Conservation (phyloP, 2,888 invertebrate species). For the Camponotus fellah region DNA sequence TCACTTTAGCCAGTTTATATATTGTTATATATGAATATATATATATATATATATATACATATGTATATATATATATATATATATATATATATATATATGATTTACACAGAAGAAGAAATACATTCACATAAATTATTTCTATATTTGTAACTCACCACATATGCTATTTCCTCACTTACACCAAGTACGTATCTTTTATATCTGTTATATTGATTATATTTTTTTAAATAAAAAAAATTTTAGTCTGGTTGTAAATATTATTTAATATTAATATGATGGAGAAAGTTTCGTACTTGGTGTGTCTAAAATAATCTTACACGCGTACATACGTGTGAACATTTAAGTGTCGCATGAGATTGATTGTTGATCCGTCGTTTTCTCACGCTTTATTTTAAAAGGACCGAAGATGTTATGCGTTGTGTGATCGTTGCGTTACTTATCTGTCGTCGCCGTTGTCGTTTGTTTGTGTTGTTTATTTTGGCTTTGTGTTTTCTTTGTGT, state of each 20-base stretch:
- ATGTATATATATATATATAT: neutral
- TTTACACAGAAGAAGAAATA: conserved; percentile 34
- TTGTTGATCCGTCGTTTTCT: conserved; percentile 75
- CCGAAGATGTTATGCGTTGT: conserved; percentile 75
- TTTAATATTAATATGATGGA: conserved; percentile 2
- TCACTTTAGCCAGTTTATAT: neutral
- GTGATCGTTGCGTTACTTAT: conserved; percentile 73
- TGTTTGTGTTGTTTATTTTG: conserved; percentile 86
- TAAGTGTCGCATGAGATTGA: conserved; percentile 84
- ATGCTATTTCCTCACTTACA: conserved; percentile 35
- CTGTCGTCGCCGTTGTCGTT: conserved; percentile 77
- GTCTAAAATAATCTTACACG: conserved; percentile 63
- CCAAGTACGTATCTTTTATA: conserved; percentile 57
- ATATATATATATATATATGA: neutral
- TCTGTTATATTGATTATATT: neutral
- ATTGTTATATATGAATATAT: neutral
- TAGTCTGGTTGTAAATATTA: neutral
- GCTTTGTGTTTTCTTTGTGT: conserved; percentile 86
- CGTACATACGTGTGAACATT: conserved; percentile 80
- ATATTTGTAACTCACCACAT: conserved; percentile 45
- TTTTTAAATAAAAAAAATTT: conserved; percentile 16
- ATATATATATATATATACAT: no score
- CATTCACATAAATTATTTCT: conserved; percentile 34
- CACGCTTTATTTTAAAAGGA: conserved; percentile 69
- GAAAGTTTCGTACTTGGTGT: conserved; percentile 56